Evolutionary conservation across 2,797 vertebrate genomes (phyloP).

Genomic region (Harpagifer antarcticus): DNA sequence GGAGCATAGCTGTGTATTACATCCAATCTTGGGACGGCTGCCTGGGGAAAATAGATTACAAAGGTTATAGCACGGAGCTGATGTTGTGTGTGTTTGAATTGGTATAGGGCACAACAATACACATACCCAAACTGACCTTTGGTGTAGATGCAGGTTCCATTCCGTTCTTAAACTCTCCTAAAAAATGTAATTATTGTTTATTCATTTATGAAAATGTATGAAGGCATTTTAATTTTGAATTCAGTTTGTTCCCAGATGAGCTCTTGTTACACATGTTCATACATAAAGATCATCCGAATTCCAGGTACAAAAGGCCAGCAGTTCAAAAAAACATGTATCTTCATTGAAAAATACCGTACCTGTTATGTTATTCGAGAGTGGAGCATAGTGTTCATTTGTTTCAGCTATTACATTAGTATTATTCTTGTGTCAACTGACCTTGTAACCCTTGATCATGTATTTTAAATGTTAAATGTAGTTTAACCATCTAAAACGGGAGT

Average conservation of each 20-base stretch:
- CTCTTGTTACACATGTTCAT: constrained; percentile 2
- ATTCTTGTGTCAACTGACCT: too few relatives aligned
- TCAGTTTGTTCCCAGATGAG: constrained; percentile 14
- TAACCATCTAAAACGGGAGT: too few relatives aligned
- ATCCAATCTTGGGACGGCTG: constrained; percentile 40
- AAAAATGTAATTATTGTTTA: constrained; percentile 19
- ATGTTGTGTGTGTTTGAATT: constrained; percentile 2
- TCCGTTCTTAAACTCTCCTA: constrained; percentile 41
- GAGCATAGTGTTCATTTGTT: too few relatives aligned
- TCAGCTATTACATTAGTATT: too few relatives aligned
- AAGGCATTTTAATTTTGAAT: background rate
- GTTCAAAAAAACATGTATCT: constrained; percentile 30
- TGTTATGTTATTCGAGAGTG: constrained; percentile 23
- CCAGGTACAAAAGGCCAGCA: constrained; percentile 8
- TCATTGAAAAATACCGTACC: constrained; percentile 6
- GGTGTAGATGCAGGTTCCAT: constrained; percentile 39
- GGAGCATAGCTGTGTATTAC: constrained; percentile 24
- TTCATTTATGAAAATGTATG: constrained; percentile 5
- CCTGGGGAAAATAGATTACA: constrained; percentile 54
- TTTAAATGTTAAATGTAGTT: too few relatives aligned
- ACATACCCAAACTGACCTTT: constrained; percentile 44
- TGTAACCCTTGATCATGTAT: too few relatives aligned
- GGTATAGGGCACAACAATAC: constrained; percentile 21
- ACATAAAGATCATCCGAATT: constrained; percentile 30
- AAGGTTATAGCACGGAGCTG: constrained; percentile 41